Conservation (phyloP, 35 echinoderm and acorn worm genomes). For the Patiria miniata region DNA sequence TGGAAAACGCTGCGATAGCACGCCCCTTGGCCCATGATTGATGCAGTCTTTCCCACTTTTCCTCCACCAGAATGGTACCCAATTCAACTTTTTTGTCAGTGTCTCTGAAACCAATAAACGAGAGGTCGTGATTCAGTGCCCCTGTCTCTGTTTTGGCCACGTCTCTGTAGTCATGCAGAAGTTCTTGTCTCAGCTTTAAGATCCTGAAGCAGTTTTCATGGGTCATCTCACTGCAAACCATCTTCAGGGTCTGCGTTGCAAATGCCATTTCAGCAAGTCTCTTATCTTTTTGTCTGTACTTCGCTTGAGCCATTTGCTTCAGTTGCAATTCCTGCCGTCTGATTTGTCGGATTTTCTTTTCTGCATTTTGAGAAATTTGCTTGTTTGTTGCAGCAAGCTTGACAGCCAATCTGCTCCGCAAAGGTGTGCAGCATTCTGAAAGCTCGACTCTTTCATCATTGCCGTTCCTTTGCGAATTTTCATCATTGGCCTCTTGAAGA, state of each 20-base stretch:
- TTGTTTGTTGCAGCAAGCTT: background rate
- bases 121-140: background rate
- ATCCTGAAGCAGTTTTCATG: background rate
- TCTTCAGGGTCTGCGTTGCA: background rate
- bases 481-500: background rate
- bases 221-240: background rate
- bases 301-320: background rate
- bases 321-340: background rate
- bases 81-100: background rate
- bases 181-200: background rate
- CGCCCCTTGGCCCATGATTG: background rate
- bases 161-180: background rate
- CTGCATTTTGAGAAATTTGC: background rate
- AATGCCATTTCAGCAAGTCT: background rate
- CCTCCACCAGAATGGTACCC: background rate
- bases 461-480: background rate
- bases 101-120: background rate
- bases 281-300: background rate
- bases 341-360: background rate
- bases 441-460: background rate
- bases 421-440: background rate
- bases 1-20: background rate
- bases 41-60: background rate
- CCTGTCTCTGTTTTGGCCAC: background rate
- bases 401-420: background rate